Evolutionary conservation across 2,888 invertebrate species (phyloP).

Genomic region (Cosmopolites sordidus): DNA sequence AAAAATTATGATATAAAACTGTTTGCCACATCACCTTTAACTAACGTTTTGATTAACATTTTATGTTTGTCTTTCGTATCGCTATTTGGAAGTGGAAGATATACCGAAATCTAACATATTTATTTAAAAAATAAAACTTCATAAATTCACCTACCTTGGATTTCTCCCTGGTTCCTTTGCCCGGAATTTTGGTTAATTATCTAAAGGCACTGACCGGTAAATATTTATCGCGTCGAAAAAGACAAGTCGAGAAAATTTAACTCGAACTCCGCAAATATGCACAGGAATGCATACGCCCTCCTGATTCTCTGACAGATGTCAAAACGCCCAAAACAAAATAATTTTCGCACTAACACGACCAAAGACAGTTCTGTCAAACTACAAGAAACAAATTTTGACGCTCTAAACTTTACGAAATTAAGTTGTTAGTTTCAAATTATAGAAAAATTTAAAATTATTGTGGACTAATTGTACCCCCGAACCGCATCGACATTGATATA

Average conservation of each 20-base stretch:
- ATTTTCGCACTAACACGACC: background rate
- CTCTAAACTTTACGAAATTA: background rate
- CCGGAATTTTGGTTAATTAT: constrained; percentile 18
- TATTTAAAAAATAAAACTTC: background rate
- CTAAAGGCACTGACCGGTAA: constrained; percentile 21
- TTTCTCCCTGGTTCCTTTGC: constrained; percentile 10
- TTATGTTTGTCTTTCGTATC: background rate
- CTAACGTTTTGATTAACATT: background rate
- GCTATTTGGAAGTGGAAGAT: background rate
- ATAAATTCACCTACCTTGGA: constrained; percentile 9
- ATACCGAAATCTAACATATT: constrained; percentile 2
- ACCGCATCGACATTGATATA: constrained; percentile 6
- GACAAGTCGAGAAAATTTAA: background rate
- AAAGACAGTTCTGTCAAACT: background rate
- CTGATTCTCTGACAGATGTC: constrained; percentile 45
- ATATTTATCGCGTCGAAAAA: constrained; percentile 7
- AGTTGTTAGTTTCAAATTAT: background rate
- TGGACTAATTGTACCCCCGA: background rate
- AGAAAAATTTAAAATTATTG: constrained; percentile 1
- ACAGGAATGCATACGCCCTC: constrained; percentile 44
- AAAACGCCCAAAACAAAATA: constrained; percentile 38
- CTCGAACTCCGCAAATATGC: constrained; percentile 18
- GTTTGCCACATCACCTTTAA: constrained; percentile 1
- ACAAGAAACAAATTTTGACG: background rate
- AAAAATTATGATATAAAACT: too few relatives aligned